Evolutionary conservation across 2,888 invertebrate species (phyloP), one percentile per base, ranked within the genome.

Genomic region (Lepeophtheirus nordmannii): DNA sequence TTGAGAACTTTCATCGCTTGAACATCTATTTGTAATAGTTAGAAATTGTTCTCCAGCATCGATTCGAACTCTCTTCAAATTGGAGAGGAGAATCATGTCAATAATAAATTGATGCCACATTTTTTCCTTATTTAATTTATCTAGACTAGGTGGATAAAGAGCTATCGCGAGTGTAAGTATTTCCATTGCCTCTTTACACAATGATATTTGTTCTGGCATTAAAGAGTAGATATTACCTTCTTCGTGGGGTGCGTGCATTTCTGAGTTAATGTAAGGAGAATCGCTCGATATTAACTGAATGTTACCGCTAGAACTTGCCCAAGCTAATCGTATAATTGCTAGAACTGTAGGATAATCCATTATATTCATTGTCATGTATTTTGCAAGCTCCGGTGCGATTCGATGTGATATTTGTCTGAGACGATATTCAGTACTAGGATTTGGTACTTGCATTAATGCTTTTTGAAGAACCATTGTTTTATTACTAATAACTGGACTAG

Each of bases 141-240:
- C 89, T 69, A 93, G 78, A 66, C 87, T 86, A 66, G 84, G 83
- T n/a, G 90, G 88, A 75, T 90, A 91, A 62, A 96, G 77, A 61
- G 91, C 87, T 74, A 94, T 82, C 70, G 89, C 86, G 70, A 94
- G 84, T 62, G 91, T 89, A 69, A 96, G 79, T 69, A 92, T 85
- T 78, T 96, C 94, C 75, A 96, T 80, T 61, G 92, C 89, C 78
- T 94, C 94, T 72, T 89, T 87, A 72, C 90, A 90, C 73, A 90
- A 86, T 78, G 76, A 62, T 10, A 63, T 30, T n/a, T 37, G 58
- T 22, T 65, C 60, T n/a, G 63, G 58, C 30, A 30, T 30, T 30
- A 30, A 30, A 30, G 30, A 30, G 30, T 30, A 30, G 30, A 30
- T 7, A 65, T 67, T 67, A 7, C 58, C 62, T 20, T 67, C 67